These are phyloP conservation scores for Hippasteria phrygiana DNA, from an alignment of 53 echinoderm and acorn worm genomes.

Conservation along the genomic window DNA sequence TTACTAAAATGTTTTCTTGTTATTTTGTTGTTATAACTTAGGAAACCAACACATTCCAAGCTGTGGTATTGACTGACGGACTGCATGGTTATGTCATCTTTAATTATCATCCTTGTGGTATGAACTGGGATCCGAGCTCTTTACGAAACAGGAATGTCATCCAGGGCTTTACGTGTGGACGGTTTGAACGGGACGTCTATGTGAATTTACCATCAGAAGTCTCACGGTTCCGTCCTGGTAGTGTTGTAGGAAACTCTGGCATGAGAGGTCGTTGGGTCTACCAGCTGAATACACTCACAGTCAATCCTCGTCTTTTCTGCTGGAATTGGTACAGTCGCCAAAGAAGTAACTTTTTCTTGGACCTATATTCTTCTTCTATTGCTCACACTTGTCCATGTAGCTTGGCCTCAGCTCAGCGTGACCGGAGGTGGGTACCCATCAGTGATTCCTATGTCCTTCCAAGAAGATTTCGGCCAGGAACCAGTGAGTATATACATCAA, in stretches of 20 bases:
- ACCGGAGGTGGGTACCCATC: background rate
- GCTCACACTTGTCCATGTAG: conserved; percentile 25
- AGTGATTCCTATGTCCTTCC: background rate
- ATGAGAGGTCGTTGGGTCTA: conserved; percentile 2
- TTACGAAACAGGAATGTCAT: background rate
- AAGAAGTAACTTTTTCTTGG: background rate
- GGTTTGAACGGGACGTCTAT: background rate
- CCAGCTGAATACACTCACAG: background rate
- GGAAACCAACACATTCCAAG: conserved; percentile 85
- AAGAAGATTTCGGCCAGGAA: too few species aligned
- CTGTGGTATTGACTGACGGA: conserved; percentile 79
- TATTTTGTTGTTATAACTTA: too few species aligned
- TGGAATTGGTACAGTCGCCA: background rate
- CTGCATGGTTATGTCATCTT: conserved; percentile 78
- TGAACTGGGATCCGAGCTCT: background rate
- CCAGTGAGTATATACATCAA: background rate
- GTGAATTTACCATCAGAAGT: background rate
- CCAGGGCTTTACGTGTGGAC: background rate
- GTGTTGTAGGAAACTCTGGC: background rate
- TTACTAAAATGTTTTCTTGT: background rate
- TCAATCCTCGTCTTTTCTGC: background rate
- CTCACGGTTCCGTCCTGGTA: conserved; percentile 7
- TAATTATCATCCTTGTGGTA: conserved; percentile 73
- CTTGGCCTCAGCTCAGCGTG: background rate
- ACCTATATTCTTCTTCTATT: background rate